Conservation (phyloP, 2,797 vertebrate species). For the Platyrinchus mystaceus region DNA sequence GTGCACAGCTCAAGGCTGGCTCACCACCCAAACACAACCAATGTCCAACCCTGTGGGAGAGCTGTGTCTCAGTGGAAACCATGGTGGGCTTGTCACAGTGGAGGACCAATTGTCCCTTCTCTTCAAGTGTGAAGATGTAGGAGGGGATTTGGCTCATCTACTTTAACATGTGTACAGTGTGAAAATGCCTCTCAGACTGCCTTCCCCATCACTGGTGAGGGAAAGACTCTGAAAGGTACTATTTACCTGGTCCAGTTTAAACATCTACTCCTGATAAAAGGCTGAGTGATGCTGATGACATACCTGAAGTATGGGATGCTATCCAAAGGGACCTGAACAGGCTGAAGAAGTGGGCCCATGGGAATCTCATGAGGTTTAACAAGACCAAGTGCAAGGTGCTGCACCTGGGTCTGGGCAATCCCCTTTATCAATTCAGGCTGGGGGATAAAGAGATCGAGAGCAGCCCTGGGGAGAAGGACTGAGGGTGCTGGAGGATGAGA, state of each 20-base stretch:
- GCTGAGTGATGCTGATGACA: too few species aligned
- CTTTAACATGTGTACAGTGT: neutral
- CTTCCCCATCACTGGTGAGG: neutral
- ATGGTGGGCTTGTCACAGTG: neutral
- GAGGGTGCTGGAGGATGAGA: too few species aligned
- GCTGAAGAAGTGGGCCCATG: too few species aligned
- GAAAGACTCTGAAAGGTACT: neutral
- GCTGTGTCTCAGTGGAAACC: neutral
- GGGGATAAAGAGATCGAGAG: too few species aligned
- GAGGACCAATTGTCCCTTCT: neutral
- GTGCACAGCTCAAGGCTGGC: neutral
- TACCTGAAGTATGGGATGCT: too few species aligned
- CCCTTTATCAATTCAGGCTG: too few species aligned
- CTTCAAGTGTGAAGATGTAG: neutral
- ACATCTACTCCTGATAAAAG: neutral
- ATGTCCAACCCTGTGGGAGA: accelerated
- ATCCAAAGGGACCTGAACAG: too few species aligned
- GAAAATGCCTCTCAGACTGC: neutral
- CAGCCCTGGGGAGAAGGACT: too few species aligned
- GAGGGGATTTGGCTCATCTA: neutral
- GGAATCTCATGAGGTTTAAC: too few species aligned
- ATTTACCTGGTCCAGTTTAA: neutral
- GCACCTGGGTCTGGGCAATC: too few species aligned
- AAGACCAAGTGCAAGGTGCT: too few species aligned
- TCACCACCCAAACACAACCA: neutral